These are phyloP conservation scores for Chaetorhynchus papuensis DNA, from an alignment of 2,113 vertebrate genomes.

Conservation along the genomic window DNA sequence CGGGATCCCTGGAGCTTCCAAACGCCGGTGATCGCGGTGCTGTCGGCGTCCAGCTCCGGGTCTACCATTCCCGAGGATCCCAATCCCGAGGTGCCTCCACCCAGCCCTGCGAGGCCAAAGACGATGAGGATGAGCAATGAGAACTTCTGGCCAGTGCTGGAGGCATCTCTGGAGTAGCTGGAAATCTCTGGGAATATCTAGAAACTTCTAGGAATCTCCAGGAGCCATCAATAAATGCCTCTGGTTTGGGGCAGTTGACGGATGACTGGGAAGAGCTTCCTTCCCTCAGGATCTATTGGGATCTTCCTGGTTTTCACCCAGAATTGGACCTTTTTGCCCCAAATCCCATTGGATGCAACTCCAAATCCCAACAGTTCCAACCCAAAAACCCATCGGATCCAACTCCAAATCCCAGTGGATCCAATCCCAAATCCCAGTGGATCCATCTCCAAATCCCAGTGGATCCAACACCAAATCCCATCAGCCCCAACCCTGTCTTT, in stretches of 20 bases:
- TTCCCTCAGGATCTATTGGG: not conserved
- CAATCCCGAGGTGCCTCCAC: fast-evolving
- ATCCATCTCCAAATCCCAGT: not conserved
- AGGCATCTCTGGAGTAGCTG: not conserved
- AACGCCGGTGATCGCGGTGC: fast-evolving
- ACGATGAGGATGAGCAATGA: fast-evolving
- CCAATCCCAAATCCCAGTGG: not conserved
- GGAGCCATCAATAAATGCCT: not conserved
- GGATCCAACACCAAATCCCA: not conserved
- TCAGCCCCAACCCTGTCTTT: not conserved
- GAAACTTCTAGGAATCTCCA: not conserved
- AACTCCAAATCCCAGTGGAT: not conserved
- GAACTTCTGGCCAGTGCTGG: not conserved
- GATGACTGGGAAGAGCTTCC: not conserved
- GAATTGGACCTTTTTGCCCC: not conserved
- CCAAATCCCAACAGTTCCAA: not conserved
- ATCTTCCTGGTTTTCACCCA: not conserved
- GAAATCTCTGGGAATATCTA: not conserved
- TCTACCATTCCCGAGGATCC: not conserved
- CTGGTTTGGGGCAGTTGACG: not conserved
- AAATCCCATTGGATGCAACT: not conserved
- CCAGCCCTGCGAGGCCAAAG: not conserved
- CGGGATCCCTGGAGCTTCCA: not conserved
- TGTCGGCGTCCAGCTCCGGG: not conserved
- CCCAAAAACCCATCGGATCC: not conserved